A percentile compares a stretch with the other conserved stretches of the same genome.
phyloP scores from a whole-genome alignment of 2,888 invertebrate genomes.

The Bombylius major region DNA sequence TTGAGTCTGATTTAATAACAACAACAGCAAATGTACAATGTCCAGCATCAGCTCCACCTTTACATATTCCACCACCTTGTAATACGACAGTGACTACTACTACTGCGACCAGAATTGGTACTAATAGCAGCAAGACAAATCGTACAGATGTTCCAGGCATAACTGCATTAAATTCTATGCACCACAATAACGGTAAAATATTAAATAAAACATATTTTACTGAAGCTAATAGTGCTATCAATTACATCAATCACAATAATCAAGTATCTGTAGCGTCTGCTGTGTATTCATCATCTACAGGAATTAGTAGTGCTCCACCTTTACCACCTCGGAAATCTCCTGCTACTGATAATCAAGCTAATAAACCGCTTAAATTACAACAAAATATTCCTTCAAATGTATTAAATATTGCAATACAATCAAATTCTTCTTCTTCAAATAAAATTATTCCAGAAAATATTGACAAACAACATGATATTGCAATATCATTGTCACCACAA shows the following conservation, averaged over 20 bases:
- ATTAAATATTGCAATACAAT: constrained; percentile 6
- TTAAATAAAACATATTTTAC: constrained; percentile 19
- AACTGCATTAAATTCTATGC: constrained; percentile 14
- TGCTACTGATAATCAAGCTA: constrained; percentile 27
- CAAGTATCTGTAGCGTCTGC: neutral
- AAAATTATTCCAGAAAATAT: constrained; percentile 15
- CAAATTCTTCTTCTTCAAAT: neutral
- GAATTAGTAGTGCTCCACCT: constrained; percentile 36
- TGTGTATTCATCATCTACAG: neutral
- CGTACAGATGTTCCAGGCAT: constrained; percentile 35
- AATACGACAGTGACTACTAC: neutral
- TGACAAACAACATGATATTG: constrained; percentile 15
- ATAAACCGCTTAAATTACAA: constrained; percentile 15
- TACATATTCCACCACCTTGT: constrained; percentile 23
- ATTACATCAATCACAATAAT: neutral
- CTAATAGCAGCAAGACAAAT: constrained; percentile 15
- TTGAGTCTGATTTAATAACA: constrained; percentile 9
- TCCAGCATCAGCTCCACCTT: constrained; percentile 27
- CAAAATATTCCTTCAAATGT: neutral
- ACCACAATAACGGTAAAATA: constrained; percentile 11
- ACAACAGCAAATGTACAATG: constrained; percentile 17
- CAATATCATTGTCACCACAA: constrained; percentile 3
- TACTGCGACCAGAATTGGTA: neutral
- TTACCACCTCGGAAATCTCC: constrained; percentile 46
- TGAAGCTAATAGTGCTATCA: constrained; percentile 20